These are phyloP conservation scores for Astyanax mexicanus DNA, from an alignment of 2,797 vertebrate species.

Conservation along the genomic window DNA sequence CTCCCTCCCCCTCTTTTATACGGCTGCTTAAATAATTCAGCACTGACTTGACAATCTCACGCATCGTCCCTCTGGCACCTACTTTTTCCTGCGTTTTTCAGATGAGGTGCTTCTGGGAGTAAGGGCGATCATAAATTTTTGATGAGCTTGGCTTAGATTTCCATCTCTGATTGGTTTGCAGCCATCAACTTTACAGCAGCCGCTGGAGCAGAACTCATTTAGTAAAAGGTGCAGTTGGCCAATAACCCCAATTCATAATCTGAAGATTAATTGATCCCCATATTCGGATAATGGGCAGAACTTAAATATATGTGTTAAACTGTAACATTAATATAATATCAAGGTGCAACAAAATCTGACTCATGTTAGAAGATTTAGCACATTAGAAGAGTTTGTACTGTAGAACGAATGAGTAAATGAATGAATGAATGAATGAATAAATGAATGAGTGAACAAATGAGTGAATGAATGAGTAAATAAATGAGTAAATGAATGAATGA, in stretches of 20 bases:
- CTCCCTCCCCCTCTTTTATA: background rate
- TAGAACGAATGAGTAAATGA: too few relatives aligned
- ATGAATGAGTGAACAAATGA: too few relatives aligned
- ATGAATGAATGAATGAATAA: too few relatives aligned
- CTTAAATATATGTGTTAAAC: background rate
- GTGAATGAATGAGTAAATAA: too few relatives aligned
- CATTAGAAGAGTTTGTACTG: background rate
- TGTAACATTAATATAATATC: background rate
- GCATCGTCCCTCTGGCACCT: background rate
- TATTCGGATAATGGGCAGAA: background rate
- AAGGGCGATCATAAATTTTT: background rate
- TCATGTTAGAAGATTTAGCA: too few relatives aligned
- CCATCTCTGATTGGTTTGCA: background rate
- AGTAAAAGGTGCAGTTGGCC: slow-evolving; percentile 21
- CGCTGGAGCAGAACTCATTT: slow-evolving; percentile 18
- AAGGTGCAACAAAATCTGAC: background rate
- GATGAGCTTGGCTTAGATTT: slow-evolving; percentile 10
- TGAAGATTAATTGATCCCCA: background rate
- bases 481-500: too few relatives aligned
- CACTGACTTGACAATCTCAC: slow-evolving; percentile 60
- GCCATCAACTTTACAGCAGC: slow-evolving; percentile 14
- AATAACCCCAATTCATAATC: background rate
- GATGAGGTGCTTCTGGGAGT: background rate
- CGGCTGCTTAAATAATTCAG: slow-evolving; percentile 71
- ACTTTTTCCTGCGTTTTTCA: background rate